Evolutionary conservation across 2,888 invertebrate genomes (phyloP).

Genomic region (Melanostoma mellinum): DNA sequence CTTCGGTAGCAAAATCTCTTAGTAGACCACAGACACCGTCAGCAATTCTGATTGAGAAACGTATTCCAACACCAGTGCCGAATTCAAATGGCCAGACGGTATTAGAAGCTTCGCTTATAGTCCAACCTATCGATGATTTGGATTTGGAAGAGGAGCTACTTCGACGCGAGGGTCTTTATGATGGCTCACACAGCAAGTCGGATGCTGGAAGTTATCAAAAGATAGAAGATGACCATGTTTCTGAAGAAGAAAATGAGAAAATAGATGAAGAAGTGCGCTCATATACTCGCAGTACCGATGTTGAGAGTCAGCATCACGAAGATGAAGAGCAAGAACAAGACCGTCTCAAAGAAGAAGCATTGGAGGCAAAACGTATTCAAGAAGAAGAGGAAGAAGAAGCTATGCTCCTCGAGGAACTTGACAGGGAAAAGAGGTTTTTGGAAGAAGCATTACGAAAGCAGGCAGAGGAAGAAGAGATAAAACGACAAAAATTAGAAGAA

Average conservation of each 20-base stretch:
- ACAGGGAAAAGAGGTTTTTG: conserved; percentile 32
- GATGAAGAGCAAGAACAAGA: conserved; percentile 76
- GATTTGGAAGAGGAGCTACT: conserved; percentile 78
- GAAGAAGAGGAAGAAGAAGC: conserved; percentile 79
- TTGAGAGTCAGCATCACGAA: conserved; percentile 76
- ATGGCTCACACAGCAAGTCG: conserved; percentile 69
- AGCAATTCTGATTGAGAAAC: conserved; percentile 85
- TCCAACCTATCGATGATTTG: conserved; percentile 85
- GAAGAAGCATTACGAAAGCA: conserved; percentile 48
- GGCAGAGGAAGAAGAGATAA: conserved; percentile 30
- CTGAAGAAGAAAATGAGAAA: conserved; percentile 63
- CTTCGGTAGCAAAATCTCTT: conserved; percentile 84
- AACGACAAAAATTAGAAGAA: conserved; percentile 42
- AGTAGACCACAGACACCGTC: conserved; percentile 85
- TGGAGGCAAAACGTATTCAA: conserved; percentile 5
- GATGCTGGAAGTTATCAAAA: conserved; percentile 73
- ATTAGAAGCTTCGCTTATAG: conserved; percentile 86
- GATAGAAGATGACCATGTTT: conserved; percentile 72
- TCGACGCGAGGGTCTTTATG: conserved; percentile 62
- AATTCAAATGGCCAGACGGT: conserved; percentile 85
- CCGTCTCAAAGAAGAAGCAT: neutral
- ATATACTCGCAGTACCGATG: conserved; percentile 78
- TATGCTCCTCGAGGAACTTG: conserved; percentile 58
- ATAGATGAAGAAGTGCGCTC: conserved; percentile 77
- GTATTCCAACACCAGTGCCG: conserved; percentile 85